Base-by-base conservation (phyloP, 2,888 invertebrate species). In the Campopleginae sp. region DNA sequence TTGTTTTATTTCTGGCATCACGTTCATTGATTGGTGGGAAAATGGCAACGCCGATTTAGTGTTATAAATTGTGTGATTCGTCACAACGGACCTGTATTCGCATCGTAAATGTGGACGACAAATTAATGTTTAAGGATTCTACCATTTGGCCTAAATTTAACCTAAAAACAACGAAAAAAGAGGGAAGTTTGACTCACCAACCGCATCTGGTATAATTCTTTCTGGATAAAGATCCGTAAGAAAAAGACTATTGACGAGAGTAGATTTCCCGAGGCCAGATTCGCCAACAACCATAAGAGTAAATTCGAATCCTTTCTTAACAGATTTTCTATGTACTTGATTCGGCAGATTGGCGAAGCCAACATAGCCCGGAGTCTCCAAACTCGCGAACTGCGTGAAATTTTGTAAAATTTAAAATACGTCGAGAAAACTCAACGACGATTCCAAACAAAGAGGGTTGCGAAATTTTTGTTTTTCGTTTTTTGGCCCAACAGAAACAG, bases 231-330 rank as follows among this genome's bases (percentile, higher is more conserved):
- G 95, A 94, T 99, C 99, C 58, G 98, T 98, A 82, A 98, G 95
- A 94, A 99, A 99, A 80, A 99, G 95, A 86, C 98, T 98, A 94
- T 99, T 99, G 72, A 99, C 98, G 70, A 99, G 95, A 0, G 99
- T 99, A 0, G 98, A 98, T 94, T 99, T 99, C 48, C 99, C 99
- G 54, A 99, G 94, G 0, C 99, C 98, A 89, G 97, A 97, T 93
- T 96, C 96, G 51, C 98, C 98, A 10, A 98, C 98, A 79, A 99
- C 98, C 99, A 99, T 99, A 14, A 99, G 94, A 0, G 99, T 99
- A 93, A 99, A 99, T 94, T 99, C 99, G 93, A 99, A 99, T 31
- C 99, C 99, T 93, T 98, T 99, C 94, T 99, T 99, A 77, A 99
- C 99, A 0, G 98, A 98, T 94, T 99, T 99, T 87, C 99, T 95